phyloP scores from a whole-genome alignment of 2,888 invertebrate genomes.

The Scaptomyza flava region DNA sequence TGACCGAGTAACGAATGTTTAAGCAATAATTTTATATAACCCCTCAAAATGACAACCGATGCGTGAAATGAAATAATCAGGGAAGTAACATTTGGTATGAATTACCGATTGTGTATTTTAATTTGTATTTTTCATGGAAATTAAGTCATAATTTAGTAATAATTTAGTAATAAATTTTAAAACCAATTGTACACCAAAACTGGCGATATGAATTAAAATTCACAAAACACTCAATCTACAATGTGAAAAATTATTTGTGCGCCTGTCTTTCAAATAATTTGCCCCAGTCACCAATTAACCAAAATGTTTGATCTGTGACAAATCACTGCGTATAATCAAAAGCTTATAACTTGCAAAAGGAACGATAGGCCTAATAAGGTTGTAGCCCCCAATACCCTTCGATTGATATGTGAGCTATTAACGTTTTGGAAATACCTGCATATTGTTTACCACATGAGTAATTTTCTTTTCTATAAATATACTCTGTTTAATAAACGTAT shows the following conservation, averaged over 20 bases:
- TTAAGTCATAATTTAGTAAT: slow-evolving; percentile 13
- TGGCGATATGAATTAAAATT: slow-evolving; percentile 7
- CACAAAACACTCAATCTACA: slow-evolving; percentile 9
- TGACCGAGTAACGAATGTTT: too few species aligned
- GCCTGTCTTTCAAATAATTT: slow-evolving; percentile 23
- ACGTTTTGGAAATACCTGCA: neutral
- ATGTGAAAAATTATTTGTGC: too few species aligned
- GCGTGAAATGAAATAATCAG: slow-evolving; percentile 27
- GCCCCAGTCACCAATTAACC: slow-evolving; percentile 39
- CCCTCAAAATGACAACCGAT: neutral
- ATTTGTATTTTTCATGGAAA: slow-evolving; percentile 7
- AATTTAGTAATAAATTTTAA: too few species aligned
- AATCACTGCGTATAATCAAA: slow-evolving; percentile 65
- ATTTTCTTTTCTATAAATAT: slow-evolving; percentile 1
- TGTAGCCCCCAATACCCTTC: neutral
- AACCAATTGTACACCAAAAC: slow-evolving; percentile 13
- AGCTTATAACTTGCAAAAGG: slow-evolving; percentile 56
- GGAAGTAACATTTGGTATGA: slow-evolving; percentile 20
- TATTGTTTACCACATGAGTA: slow-evolving; percentile 23
- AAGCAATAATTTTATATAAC: too few species aligned
- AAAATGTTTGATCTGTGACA: slow-evolving; percentile 55
- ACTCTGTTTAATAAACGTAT: neutral
- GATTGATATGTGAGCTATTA: neutral
- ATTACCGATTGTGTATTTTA: neutral
- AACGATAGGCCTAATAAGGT: slow-evolving; percentile 14